Base-by-base conservation (phyloP, 2,113 vertebrate species). In the Xyliphius kryptos region DNA sequence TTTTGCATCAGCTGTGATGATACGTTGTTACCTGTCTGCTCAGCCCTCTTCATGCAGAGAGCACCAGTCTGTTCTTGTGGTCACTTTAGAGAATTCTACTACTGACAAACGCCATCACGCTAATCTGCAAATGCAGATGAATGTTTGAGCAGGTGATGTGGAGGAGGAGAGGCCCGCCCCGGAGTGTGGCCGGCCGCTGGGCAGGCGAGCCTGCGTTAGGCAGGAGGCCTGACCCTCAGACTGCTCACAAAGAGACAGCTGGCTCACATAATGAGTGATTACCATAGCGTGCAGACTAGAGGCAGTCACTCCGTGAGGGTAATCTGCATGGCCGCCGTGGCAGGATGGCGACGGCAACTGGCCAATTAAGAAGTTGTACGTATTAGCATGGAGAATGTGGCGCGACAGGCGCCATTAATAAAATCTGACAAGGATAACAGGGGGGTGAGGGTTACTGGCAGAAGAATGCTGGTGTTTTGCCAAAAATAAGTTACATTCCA, bases 271-370 rank as follows among this genome's bases (percentile, higher is more conserved):
- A 71, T 71, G 65, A 75, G 61, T 71, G 37, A 75, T 75, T 75
- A 75, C 56, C 73, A 75, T 75, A 68, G 56, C 61, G 48, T 54
- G 66, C 66, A 75, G 73, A 75, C 73, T 71, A 56, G 56, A 69
- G 65, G 61, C 65, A 57, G 51, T 58, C 61, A 56, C 57, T 57
- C 68, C 63, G 20, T 50, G 64, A 22, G 46, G 36, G 26, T 71
- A 68, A 68, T 68, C 60, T 57, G 51, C 60, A 32, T 62, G 49
- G 32, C 67, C 40, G 22, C 44, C 41, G 20, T 62, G 48, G 64
- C 26, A 43, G 57, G 22, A 44, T 1, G 54, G 38, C 32, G 20
- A 51, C 52, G 66, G 17, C 41, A 49, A 62, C 49, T 52, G 65
- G 61, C 67, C 60, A 69, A 57, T 69, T 69, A 52, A 63, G 60